phyloP scores from a whole-genome alignment of 1,140 invertebrate genomes.

The Dufourea novaeangliae region DNA sequence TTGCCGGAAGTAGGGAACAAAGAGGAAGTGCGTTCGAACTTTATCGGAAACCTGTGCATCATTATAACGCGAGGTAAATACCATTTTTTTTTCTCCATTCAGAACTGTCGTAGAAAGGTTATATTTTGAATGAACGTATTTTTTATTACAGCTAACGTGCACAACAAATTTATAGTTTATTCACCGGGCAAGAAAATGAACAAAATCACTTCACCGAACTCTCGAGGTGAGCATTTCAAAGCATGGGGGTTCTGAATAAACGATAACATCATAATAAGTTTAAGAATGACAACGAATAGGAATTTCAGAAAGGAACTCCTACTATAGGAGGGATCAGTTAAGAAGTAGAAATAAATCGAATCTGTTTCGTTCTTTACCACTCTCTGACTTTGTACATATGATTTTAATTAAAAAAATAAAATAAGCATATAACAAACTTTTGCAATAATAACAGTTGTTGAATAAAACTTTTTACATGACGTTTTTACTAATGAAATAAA shows the following conservation, averaged over 20 bases:
- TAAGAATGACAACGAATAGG: not conserved
- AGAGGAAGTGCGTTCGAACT: conserved; percentile 97
- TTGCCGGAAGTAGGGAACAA: conserved; percentile 93
- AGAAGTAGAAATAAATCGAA: conserved; percentile 13
- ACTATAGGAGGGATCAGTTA: not conserved
- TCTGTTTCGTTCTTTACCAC: conserved; percentile 15
- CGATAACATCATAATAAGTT: conserved; percentile 4
- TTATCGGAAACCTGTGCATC: conserved; percentile 92
- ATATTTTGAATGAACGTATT: conserved; percentile 13
- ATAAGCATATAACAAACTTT: conserved; percentile 25
- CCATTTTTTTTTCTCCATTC: not conserved
- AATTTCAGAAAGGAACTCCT: not conserved
- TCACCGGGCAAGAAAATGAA: not conserved
- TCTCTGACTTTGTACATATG: conserved; percentile 35
- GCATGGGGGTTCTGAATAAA: not conserved
- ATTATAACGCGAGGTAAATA: conserved; percentile 88
- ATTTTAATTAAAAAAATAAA: conserved; percentile 38
- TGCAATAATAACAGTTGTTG: conserved; percentile 10
- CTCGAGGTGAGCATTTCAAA: conserved; percentile 14
- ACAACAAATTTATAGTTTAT: conserved; percentile 12
- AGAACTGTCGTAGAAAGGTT: not conserved
- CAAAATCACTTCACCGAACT: conserved; percentile 7
- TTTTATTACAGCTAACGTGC: conserved; percentile 56
- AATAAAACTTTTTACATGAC: conserved; percentile 29
- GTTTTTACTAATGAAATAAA: not conserved